phyloP scores from a whole-genome alignment of 2,888 invertebrate species.

The Noctua pronuba region DNA sequence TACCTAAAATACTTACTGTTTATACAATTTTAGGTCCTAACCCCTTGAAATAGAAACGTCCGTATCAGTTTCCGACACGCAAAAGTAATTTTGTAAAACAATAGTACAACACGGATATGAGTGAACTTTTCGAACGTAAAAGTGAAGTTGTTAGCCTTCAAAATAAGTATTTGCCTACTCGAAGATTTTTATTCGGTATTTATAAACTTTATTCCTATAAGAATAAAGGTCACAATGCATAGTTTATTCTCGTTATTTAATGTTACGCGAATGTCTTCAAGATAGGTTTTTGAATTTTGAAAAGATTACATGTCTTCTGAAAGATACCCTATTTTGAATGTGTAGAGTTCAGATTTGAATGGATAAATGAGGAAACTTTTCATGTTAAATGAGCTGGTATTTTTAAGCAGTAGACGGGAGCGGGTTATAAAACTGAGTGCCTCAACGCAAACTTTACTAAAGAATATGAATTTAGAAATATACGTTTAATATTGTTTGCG shows the following conservation, averaged over 20 bases:
- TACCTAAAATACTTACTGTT: constrained; percentile 14
- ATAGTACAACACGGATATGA: constrained; percentile 83
- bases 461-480: constrained; percentile 56
- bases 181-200: constrained; percentile 55
- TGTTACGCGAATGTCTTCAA: constrained; percentile 41
- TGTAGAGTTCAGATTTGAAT: constrained; percentile 37
- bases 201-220: constrained; percentile 43
- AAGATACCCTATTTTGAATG: constrained; percentile 14
- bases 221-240: constrained; percentile 49
- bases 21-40: constrained; percentile 67
- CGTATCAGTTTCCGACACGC: constrained; percentile 49
- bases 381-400: constrained; percentile 55
- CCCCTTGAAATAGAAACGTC: constrained; percentile 59
- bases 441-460: constrained; percentile 47
- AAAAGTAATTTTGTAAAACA: constrained; percentile 65
- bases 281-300: constrained; percentile 46
- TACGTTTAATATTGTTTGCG: constrained; percentile 42
- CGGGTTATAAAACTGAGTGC: constrained; percentile 54
- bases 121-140: constrained; percentile 82
- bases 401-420: constrained; percentile 44
- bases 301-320: constrained; percentile 21
- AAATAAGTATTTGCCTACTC: constrained; percentile 72
- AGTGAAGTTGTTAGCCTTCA: constrained; percentile 85
- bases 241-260: constrained; percentile 29
- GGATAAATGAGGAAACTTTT: constrained; percentile 10